These are phyloP conservation scores for Oscheius myriophilus DNA, from an alignment of 2,888 invertebrate species.

Conservation along the genomic window DNA sequence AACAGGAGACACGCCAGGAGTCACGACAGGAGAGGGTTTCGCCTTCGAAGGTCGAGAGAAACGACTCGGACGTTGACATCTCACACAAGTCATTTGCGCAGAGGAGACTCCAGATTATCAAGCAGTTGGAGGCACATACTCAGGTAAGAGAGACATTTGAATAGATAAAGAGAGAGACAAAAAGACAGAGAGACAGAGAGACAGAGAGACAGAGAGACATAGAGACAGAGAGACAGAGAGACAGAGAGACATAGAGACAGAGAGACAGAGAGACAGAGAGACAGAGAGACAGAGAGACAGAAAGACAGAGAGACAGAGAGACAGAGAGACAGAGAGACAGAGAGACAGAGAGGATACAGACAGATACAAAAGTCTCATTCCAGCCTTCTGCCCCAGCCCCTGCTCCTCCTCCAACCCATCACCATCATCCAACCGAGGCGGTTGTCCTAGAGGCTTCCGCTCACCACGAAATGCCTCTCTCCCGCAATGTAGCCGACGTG, in stretches of 20 bases:
- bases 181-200: too few species aligned
- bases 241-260: too few species aligned
- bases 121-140: constrained; percentile 54
- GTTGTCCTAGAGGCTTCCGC: constrained; percentile 44
- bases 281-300: neutral
- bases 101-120: constrained; percentile 53
- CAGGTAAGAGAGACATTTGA: constrained; percentile 36
- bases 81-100: constrained; percentile 55
- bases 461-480: constrained; percentile 48
- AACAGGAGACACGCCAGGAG: constrained; percentile 27
- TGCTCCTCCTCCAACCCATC: constrained; percentile 27
- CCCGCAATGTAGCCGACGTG: constrained; percentile 34
- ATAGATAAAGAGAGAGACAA: neutral
- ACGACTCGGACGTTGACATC: constrained; percentile 44
- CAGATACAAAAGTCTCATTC: constrained; percentile 1
- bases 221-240: too few species aligned
- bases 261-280: neutral
- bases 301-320: too few species aligned
- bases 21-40: constrained; percentile 26
- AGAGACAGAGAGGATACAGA: too few species aligned
- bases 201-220: too few species aligned
- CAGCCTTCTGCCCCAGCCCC: constrained; percentile 22
- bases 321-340: too few species aligned
- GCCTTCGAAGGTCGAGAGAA: constrained; percentile 18
- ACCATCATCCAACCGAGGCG: constrained; percentile 10